Conservation (phyloP, 2,113 vertebrate species). For the Trematomus loennbergii region DNA sequence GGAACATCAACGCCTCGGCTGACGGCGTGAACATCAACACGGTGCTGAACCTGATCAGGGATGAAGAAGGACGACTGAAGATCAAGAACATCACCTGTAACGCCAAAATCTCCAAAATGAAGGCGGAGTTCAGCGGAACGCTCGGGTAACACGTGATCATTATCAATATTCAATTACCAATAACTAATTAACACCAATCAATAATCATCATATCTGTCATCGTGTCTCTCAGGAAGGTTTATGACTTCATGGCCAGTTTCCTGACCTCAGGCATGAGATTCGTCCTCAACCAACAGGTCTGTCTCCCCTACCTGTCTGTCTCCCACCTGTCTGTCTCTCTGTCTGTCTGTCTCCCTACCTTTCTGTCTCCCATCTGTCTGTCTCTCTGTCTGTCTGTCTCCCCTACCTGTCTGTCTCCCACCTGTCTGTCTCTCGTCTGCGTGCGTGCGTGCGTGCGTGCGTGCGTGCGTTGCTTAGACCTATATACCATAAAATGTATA, state of each 20-base stretch:
- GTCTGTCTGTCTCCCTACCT: not conserved
- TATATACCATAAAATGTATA: too few relatives aligned
- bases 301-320: not conserved
- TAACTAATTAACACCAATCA: not conserved
- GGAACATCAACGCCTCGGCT: conserved; percentile 91
- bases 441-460: too few relatives aligned
- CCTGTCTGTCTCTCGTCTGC: not conserved
- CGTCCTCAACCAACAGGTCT: conserved; percentile 91
- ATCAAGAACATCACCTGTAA: conserved; percentile 91
- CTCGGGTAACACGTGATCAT: conserved; percentile 83
- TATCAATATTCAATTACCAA: not conserved
- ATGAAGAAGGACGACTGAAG: conserved; percentile 87
- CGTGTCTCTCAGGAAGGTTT: conserved; percentile 86
- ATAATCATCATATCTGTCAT: not conserved
- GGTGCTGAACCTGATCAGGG: conserved; percentile 84
- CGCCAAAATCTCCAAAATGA: conserved; percentile 88
- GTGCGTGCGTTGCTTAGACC: too few relatives aligned
- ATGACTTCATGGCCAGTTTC: conserved; percentile 88
- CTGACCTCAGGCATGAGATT: conserved; percentile 91
- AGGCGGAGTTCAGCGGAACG: conserved; percentile 88
- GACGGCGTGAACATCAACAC: conserved; percentile 92
- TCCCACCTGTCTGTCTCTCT: too few relatives aligned
- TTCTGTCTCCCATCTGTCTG: not conserved
- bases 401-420: not conserved
- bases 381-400: not conserved